Evolutionary conservation across 2,888 invertebrate species (phyloP).

Genomic region (Polydrusus cervinus): DNA sequence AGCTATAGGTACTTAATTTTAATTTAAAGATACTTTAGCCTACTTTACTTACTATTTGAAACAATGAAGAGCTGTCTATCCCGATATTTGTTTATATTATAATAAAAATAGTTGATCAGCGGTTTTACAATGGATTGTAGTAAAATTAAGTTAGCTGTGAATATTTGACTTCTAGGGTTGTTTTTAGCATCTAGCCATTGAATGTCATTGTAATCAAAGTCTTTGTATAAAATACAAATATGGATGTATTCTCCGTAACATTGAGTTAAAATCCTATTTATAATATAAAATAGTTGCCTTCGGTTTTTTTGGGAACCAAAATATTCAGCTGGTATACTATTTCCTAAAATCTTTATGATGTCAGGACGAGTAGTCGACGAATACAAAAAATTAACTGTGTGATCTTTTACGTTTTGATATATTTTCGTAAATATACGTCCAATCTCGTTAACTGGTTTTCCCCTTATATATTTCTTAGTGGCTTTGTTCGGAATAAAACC

Average conservation of each 20-base stretch:
- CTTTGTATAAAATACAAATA: slow-evolving; percentile 30
- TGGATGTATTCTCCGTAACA: slow-evolving; percentile 42
- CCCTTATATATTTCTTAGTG: too few species aligned
- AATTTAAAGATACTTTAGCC: background rate
- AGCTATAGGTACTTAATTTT: too few species aligned
- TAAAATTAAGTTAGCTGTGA: slow-evolving; percentile 39
- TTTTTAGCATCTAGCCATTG: slow-evolving; percentile 24
- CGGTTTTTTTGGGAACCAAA: slow-evolving; percentile 37
- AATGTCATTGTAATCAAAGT: slow-evolving; percentile 25
- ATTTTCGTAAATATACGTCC: background rate
- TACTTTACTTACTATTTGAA: slow-evolving; percentile 28
- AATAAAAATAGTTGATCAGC: slow-evolving; percentile 38
- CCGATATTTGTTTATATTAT: slow-evolving; percentile 17
- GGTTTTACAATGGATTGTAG: slow-evolving; percentile 45
- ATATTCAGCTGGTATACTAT: slow-evolving; percentile 29
- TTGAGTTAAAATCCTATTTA: slow-evolving; percentile 43
- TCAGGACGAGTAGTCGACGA: background rate
- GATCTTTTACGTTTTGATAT: background rate
- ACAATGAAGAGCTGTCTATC: slow-evolving; percentile 16
- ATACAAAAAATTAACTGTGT: background rate
- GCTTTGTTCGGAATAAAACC: too few species aligned
- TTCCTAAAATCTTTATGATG: background rate
- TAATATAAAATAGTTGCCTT: slow-evolving; percentile 34
- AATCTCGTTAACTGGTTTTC: slow-evolving; percentile 6
- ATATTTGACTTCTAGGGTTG: background rate